A percentile compares a stretch with the other conserved stretches of the same genome.
phyloP scores from a whole-genome alignment of 2,888 invertebrate species.

The Lingula anatina region DNA sequence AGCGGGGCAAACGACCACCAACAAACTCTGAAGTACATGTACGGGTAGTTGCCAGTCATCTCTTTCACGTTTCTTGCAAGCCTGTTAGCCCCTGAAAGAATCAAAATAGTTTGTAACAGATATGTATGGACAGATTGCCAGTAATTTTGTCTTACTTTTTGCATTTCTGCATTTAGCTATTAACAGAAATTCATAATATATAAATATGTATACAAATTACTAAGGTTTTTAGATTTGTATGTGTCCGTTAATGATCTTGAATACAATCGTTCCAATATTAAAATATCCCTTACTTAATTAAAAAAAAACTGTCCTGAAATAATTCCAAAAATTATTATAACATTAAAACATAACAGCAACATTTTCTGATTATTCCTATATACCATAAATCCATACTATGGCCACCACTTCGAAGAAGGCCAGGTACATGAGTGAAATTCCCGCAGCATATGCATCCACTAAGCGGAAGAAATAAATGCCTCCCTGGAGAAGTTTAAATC shows the following conservation, averaged over 20 bases:
- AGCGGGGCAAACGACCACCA: conserved; percentile 79
- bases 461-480: conserved; percentile 47
- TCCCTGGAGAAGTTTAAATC: conserved; percentile 41
- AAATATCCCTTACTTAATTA: too few species aligned
- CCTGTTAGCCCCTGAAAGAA: conserved; percentile 61
- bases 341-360: too few species aligned
- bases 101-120: background rate
- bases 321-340: too few species aligned
- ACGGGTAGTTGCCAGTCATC: conserved; percentile 80
- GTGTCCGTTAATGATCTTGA: too few species aligned
- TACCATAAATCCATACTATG: conserved; percentile 48
- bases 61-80: conserved; percentile 78
- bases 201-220: too few species aligned
- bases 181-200: too few species aligned
- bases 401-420: conserved; percentile 48
- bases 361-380: too few species aligned
- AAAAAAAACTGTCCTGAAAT: too few species aligned
- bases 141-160: too few species aligned
- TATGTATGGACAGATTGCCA: background rate
- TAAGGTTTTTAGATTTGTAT: too few species aligned
- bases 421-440: conserved; percentile 44
- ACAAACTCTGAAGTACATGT: conserved; percentile 76
- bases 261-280: too few species aligned
- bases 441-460: conserved; percentile 45
- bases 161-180: too few species aligned